Evolutionary conservation across 1,140 invertebrate species (phyloP).

Genomic region (Drosophila cardini): DNA sequence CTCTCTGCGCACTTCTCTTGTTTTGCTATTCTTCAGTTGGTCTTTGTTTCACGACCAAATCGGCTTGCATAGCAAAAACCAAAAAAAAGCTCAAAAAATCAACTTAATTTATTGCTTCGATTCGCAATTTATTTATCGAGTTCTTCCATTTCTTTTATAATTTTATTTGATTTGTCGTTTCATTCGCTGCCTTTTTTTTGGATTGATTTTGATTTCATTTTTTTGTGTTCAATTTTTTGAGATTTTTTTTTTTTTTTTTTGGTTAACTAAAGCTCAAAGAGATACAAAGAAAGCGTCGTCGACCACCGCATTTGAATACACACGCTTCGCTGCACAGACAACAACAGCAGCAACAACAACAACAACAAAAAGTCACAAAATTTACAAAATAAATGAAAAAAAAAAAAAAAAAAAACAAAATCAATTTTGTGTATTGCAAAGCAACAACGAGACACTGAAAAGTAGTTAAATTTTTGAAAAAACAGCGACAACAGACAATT

Average conservation of each 20-base stretch:
- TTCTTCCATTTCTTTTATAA: conserved; percentile 79
- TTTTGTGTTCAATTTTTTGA: conserved; percentile 39
- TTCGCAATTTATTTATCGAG: conserved; percentile 78
- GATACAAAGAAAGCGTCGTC: conserved; percentile 70
- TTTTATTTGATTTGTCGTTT: conserved; percentile 78
- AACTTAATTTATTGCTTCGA: conserved; percentile 80
- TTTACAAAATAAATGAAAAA: no score
- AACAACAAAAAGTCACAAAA: conserved; percentile 29
- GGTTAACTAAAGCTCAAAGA: conserved; percentile 59
- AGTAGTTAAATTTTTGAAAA: conserved; percentile 9
- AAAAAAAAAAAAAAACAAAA: conserved; percentile 16
- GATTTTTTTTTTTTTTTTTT: conserved; percentile 38
- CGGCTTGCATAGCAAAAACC: conserved; percentile 55
- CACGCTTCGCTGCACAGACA: conserved; percentile 67
- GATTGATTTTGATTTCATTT: conserved; percentile 31
- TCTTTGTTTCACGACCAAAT: conserved; percentile 59
- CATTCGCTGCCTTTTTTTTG: conserved; percentile 44
- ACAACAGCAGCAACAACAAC: conserved; percentile 25
- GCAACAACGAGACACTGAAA: background rate
- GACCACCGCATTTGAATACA: conserved; percentile 74
- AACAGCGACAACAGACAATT: background rate
- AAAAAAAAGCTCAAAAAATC: conserved; percentile 38
- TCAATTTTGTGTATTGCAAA: conserved; percentile 12
- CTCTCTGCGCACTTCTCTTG: conserved; percentile 27
- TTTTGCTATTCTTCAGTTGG: conserved; percentile 53